These are phyloP conservation scores for Agrochola macilenta DNA, from an alignment of 2,888 invertebrate species.

Conservation along the genomic window DNA sequence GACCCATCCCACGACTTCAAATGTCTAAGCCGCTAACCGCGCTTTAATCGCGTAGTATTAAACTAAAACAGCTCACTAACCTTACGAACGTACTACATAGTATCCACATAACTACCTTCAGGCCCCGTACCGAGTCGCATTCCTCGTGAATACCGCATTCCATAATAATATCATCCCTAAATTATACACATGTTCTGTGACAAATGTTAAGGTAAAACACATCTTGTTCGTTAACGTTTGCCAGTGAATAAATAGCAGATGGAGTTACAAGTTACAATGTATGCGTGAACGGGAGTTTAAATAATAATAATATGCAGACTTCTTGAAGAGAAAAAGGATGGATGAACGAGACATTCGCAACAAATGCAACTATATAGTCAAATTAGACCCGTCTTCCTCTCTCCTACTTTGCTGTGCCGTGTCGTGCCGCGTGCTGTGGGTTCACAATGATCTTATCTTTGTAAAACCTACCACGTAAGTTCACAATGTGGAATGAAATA, in stretches of 20 bases:
- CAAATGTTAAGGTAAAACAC: constrained; percentile 56
- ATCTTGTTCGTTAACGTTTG: constrained; percentile 39
- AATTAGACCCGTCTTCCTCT: too few relatives aligned
- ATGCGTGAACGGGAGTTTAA: too few relatives aligned
- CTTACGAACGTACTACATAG: constrained; percentile 34
- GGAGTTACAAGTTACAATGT: constrained; percentile 13
- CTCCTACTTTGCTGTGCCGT: too few relatives aligned
- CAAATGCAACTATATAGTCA: too few relatives aligned
- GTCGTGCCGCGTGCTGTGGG: too few relatives aligned
- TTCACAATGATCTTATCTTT: too few relatives aligned
- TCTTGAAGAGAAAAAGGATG: too few relatives aligned
- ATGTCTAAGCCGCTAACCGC: constrained; percentile 19
- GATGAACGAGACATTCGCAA: too few relatives aligned
- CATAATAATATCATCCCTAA: constrained; percentile 61
- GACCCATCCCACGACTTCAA: constrained; percentile 1
- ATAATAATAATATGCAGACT: not conserved
- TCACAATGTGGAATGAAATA: too few relatives aligned
- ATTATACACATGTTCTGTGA: constrained; percentile 51
- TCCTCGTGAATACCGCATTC: constrained; percentile 49
- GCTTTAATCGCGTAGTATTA: constrained; percentile 26
- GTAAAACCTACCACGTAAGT: too few relatives aligned
- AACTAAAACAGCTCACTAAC: constrained; percentile 35
- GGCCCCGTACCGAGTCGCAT: constrained; percentile 36
- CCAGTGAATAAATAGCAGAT: constrained; percentile 22
- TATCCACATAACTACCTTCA: constrained; percentile 38